Evolutionary conservation across 2,113 vertebrate species (phyloP).

Genomic region (Polyodon spathula): DNA sequence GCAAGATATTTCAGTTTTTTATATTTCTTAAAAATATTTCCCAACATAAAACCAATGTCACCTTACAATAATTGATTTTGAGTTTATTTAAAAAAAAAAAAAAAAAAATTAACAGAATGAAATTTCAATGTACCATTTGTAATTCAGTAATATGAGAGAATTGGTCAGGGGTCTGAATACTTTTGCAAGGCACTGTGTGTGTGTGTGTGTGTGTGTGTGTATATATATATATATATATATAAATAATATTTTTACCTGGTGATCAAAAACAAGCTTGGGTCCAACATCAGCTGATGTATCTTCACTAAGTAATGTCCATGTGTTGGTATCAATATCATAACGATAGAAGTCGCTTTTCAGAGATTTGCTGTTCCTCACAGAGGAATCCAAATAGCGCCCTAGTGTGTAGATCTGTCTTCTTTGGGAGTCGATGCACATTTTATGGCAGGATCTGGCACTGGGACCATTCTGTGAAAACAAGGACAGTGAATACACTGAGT

Average conservation of each 20-base stretch:
- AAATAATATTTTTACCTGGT: slow-evolving; percentile 67
- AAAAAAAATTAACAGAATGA: no score
- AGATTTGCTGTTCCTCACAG: slow-evolving; percentile 94
- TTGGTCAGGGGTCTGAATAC: no score
- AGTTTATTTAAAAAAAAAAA: no score
- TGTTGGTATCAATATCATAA: slow-evolving; percentile 90
- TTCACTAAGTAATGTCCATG: slow-evolving; percentile 88
- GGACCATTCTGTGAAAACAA: slow-evolving; percentile 69
- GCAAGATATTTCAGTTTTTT: no score
- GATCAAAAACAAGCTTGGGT: slow-evolving; percentile 94
- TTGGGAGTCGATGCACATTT: slow-evolving; percentile 97
- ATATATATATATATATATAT: no score
- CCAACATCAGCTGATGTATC: slow-evolving; percentile 90
- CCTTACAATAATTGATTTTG: no score
- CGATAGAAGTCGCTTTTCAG: slow-evolving; percentile 96
- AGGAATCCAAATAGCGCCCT: slow-evolving; percentile 93
- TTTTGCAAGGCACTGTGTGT: no score
- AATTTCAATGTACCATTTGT: no score
- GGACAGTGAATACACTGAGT: neutral
- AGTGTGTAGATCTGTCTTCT: slow-evolving; percentile 92
- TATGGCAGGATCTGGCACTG: slow-evolving; percentile 95
- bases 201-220: no score
- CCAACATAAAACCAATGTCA: no score
- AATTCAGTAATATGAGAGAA: no score
- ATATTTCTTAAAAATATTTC: no score